phyloP scores from a whole-genome alignment of 2,888 invertebrate genomes.

The Xestia rhomboidea region DNA sequence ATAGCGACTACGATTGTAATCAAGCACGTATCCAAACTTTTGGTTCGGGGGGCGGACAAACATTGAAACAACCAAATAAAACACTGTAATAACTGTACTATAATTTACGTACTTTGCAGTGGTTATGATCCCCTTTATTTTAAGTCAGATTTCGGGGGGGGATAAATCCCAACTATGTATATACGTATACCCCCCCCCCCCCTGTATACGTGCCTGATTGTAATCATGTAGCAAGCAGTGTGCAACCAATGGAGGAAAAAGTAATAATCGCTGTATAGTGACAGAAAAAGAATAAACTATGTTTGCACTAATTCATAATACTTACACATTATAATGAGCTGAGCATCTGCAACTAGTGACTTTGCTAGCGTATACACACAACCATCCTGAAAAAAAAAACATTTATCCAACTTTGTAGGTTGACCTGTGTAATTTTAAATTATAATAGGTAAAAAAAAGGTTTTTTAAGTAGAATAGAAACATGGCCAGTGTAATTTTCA shows the following conservation, averaged over 20 bases:
- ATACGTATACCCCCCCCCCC: no score
- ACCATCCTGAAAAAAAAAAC: slow-evolving; percentile 81
- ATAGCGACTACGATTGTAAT: background rate
- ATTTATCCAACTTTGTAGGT: background rate
- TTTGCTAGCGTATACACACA: slow-evolving; percentile 90
- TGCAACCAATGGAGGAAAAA: background rate
- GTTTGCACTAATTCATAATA: slow-evolving; percentile 90
- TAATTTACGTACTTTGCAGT: no score
- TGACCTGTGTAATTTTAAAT: background rate
- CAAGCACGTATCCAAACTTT: no score
- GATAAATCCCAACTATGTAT: no score
- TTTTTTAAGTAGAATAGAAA: background rate
- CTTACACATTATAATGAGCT: slow-evolving; percentile 93
- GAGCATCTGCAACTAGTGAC: slow-evolving; percentile 93
- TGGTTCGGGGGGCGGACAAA: no score
- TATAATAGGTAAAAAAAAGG: background rate
- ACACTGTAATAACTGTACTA: no score
- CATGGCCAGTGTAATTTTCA: background rate
- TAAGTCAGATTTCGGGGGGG: no score
- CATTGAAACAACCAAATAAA: no score
- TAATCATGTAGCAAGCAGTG: background rate
- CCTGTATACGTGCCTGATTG: no score
- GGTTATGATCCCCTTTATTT: no score
- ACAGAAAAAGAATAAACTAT: background rate
- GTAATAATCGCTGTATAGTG: no score